Conservation (phyloP, 2,888 invertebrate species). For the Campoplex capitator region DNA sequence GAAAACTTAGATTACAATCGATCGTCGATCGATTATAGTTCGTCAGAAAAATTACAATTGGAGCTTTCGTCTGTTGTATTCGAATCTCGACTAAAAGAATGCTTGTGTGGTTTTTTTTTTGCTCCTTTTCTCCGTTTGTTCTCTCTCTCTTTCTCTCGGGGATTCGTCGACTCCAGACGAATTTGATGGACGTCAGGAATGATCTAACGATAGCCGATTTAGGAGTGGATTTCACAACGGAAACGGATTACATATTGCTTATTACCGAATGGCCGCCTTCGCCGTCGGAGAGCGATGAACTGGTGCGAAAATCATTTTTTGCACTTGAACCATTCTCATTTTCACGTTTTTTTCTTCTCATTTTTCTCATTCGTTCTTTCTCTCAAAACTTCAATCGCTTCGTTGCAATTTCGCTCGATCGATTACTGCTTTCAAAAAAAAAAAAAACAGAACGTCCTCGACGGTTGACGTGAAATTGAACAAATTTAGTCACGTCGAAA, state of each 20-base stretch:
- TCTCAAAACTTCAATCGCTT: not conserved
- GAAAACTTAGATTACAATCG: not conserved
- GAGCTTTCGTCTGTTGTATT: constrained; percentile 1
- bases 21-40: constrained; percentile 6
- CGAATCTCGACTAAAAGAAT: constrained; percentile 23
- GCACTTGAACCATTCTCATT: not conserved
- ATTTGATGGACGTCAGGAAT: constrained; percentile 81
- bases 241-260: constrained; percentile 81
- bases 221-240: constrained; percentile 81
- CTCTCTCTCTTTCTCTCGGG: constrained; percentile 3
- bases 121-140: constrained; percentile 35
- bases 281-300: constrained; percentile 72
- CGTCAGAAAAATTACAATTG: not conserved
- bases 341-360: not conserved
- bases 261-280: constrained; percentile 82
- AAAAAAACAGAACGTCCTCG: not conserved
- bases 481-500: too few species aligned
- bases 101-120: constrained; percentile 27
- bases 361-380: not conserved
- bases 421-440: not conserved
- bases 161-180: constrained; percentile 77
- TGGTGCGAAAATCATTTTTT: constrained; percentile 57
- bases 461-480: too few species aligned
- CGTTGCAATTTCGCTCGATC: not conserved
- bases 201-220: constrained; percentile 83